These are phyloP conservation scores for Drosophila yakuba DNA, from an alignment of 1,140 invertebrate species.

Conservation along the genomic window DNA sequence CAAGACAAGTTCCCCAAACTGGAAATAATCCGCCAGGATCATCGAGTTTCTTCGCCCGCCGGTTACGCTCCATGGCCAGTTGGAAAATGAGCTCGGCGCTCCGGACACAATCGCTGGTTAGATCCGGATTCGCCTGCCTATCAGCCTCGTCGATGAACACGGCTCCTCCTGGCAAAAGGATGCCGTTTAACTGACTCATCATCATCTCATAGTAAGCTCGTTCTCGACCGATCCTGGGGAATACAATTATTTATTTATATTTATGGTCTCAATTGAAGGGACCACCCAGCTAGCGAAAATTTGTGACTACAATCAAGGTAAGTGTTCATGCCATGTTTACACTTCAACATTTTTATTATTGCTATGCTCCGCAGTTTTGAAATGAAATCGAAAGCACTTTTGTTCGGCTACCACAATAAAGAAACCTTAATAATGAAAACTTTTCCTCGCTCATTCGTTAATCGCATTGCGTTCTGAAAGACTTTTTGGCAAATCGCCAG, in stretches of 20 bases:
- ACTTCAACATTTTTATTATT: no score
- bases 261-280: no score
- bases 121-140: constrained; percentile 85
- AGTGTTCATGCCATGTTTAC: no score
- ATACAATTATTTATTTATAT: no score
- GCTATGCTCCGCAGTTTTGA: background rate
- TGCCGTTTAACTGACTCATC: constrained; percentile 88
- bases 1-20: constrained; percentile 94
- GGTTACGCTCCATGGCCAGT: constrained; percentile 88
- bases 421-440: background rate
- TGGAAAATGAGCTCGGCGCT: constrained; percentile 88
- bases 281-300: no score
- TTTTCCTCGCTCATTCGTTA: constrained; percentile 16
- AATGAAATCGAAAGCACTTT: constrained; percentile 20
- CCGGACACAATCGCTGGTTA: constrained; percentile 85
- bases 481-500: constrained; percentile 13
- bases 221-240: constrained; percentile 57
- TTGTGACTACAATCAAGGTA: no score
- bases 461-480: constrained; percentile 6
- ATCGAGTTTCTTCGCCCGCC: constrained; percentile 52
- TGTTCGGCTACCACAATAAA: background rate
- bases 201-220: constrained; percentile 81
- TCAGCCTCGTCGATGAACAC: constrained; percentile 85
- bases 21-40: constrained; percentile 90
- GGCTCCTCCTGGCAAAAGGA: constrained; percentile 91